These are phyloP conservation scores for Metopolophium dirhodum DNA, from an alignment of 1,140 invertebrate species.

Conservation along the genomic window DNA sequence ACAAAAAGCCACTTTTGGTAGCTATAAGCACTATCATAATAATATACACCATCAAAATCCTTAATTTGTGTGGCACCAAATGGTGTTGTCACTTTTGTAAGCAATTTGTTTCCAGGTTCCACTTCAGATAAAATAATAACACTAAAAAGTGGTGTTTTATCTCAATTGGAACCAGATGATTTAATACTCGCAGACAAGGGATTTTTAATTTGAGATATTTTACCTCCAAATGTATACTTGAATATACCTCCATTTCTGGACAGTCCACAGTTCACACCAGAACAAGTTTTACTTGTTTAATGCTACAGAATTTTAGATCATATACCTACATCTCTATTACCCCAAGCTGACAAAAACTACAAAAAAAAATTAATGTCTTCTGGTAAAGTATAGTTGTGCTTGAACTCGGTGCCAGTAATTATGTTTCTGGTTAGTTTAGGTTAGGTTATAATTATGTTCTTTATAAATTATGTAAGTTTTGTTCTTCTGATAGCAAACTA, in stretches of 20 bases:
- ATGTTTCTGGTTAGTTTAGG: too few species aligned
- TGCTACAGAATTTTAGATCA: slow-evolving; percentile 1
- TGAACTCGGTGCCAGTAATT: too few species aligned
- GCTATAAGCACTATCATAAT: background rate
- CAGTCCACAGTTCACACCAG: background rate
- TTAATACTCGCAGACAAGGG: background rate
- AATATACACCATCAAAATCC: too few species aligned
- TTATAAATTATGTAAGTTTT: too few species aligned
- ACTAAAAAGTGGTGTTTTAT: background rate
- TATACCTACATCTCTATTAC: background rate
- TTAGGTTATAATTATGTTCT: too few species aligned
- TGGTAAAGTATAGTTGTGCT: too few species aligned
- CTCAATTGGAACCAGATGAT: background rate
- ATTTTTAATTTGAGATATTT: background rate
- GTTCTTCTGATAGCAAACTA: too few species aligned
- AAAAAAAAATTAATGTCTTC: background rate
- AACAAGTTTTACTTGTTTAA: background rate
- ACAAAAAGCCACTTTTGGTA: background rate
- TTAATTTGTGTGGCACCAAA: background rate
- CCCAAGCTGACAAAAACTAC: background rate
- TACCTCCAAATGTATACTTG: background rate
- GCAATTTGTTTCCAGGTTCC: background rate
- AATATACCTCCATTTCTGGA: slow-evolving; percentile 13
- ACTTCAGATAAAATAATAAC: slow-evolving; percentile 9
- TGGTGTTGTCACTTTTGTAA: background rate